These are phyloP conservation scores for Dryoscopus gambensis DNA, from an alignment of 2,113 vertebrate species.

Conservation along the genomic window DNA sequence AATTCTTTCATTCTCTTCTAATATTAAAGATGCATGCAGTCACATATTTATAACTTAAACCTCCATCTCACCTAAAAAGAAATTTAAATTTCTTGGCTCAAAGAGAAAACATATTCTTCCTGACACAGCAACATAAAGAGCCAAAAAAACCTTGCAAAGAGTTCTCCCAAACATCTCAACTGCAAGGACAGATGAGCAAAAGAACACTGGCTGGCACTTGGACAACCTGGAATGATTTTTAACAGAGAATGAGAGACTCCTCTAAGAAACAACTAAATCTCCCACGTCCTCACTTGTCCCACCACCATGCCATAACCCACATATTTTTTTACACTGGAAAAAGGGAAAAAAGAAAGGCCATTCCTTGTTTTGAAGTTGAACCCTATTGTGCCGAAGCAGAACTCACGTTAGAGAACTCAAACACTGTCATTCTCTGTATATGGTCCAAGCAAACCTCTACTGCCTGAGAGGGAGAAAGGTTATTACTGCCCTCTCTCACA, in stretches of 20 bases:
- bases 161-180: not conserved
- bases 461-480: not conserved
- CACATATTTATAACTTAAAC: not conserved
- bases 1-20: not conserved
- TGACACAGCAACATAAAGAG: not conserved
- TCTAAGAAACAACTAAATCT: not conserved
- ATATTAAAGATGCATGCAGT: not conserved
- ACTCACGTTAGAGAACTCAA: not conserved
- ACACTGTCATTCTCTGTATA: not conserved
- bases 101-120: not conserved
- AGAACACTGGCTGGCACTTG: not conserved
- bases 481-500: not conserved
- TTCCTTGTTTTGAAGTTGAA: not conserved
- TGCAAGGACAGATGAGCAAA: accelerated
- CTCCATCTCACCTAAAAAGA: not conserved
- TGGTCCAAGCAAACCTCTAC: not conserved
- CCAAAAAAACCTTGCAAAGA: not conserved
- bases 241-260: not conserved
- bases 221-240: not conserved
- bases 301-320: not conserved
- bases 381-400: not conserved
- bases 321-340: not conserved
- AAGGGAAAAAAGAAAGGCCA: not conserved
- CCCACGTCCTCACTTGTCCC: not conserved
- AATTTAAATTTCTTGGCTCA: not conserved